phyloP scores from a whole-genome alignment of 2,113 vertebrate genomes.

The Austrofundulus limnaeus region DNA sequence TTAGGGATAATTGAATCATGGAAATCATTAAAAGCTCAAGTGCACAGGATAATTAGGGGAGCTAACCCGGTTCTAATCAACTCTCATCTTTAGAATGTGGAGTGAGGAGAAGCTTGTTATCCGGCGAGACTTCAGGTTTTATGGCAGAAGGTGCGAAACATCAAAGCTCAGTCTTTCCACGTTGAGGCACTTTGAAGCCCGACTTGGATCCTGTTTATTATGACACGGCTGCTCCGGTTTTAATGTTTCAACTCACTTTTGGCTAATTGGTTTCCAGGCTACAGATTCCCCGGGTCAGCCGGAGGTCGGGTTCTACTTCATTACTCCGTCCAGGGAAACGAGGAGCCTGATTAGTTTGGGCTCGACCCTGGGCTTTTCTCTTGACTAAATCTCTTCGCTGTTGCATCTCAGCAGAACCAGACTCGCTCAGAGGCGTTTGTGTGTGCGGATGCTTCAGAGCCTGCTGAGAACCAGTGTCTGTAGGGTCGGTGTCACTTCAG shows the following conservation, averaged over 20 bases:
- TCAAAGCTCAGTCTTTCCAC: slow-evolving; percentile 5
- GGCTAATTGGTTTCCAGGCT: slow-evolving; percentile 60
- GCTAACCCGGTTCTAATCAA: slow-evolving; percentile 72
- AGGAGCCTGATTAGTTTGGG: slow-evolving; percentile 70
- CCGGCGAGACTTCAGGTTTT: slow-evolving; percentile 22
- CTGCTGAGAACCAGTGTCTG: slow-evolving; percentile 6
- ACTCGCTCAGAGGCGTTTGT: slow-evolving; percentile 37
- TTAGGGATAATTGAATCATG: slow-evolving; percentile 74
- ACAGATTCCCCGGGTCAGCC: slow-evolving; percentile 56
- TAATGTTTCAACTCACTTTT: slow-evolving; percentile 52
- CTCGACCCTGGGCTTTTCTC: slow-evolving; percentile 65
- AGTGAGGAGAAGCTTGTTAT: slow-evolving; percentile 43
- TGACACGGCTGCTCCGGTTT: slow-evolving; percentile 37
- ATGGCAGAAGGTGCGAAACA: slow-evolving; percentile 21
- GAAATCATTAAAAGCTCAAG: slow-evolving; percentile 78
- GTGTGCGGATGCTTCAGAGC: neutral
- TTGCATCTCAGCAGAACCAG: slow-evolving; percentile 41
- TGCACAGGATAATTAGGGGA: slow-evolving; percentile 66
- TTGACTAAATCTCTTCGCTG: slow-evolving; percentile 35
- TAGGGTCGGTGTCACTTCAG: slow-evolving; percentile 19
- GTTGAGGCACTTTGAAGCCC: slow-evolving; percentile 23
- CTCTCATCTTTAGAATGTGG: slow-evolving; percentile 31
- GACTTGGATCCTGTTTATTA: slow-evolving; percentile 49
- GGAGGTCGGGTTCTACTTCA: slow-evolving; percentile 68
- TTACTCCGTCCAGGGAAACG: slow-evolving; percentile 65